Base-by-base conservation (phyloP, 2,888 invertebrate genomes). In the Oligia fasciuncula region DNA sequence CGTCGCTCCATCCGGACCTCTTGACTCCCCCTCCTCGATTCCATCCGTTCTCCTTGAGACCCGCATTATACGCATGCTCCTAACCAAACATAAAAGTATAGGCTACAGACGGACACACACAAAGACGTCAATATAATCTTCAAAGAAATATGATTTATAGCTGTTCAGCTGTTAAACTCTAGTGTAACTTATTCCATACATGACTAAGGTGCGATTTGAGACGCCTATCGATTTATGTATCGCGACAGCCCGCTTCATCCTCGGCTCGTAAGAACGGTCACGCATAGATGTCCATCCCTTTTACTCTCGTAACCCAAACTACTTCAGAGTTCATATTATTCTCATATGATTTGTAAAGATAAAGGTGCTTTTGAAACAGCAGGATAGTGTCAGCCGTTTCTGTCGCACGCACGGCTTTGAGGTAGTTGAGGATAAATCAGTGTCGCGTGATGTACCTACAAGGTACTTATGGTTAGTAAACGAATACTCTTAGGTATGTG, bases 211-310 rank as follows among this genome's bases (percentile, higher is more conserved):
- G 85, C 77, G 85, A 91, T 92, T 91, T 89, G 87, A 84, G 67
- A 81, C 83, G 87, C 86, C 78, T 89, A 89, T 90, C 85, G 87
- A 85, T 88, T 90, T 91, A 88, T 90, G 87, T 91, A 87, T 91
- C 85, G 88, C 90, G 90, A 88, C 86, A 89, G 89, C 85, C 87
- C 87, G 85, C 86, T 90, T 95, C 88, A 95, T 95, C 96, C 93
- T 89, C 90, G 78, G 76, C 85, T 88, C 88, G 89, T 91, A 93
- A 90, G 93, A 92, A 79, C 89, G 89, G 92, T 93, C 96, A 96
- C 95, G 95, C 88, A 77, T 87, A 81, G 77, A 83, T 79, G 73
- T 84, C 87, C 81, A 84, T 94, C 93, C 91, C 91, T 91, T 91
- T 94, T 89, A 80, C 89, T 92, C 92, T 57, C 82, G 88, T 88